A percentile compares a stretch with the other conserved stretches of the same genome.
Evolutionary conservation across 23 tunicate species (phyloP).

Genomic region (Oikopleura albicans): DNA sequence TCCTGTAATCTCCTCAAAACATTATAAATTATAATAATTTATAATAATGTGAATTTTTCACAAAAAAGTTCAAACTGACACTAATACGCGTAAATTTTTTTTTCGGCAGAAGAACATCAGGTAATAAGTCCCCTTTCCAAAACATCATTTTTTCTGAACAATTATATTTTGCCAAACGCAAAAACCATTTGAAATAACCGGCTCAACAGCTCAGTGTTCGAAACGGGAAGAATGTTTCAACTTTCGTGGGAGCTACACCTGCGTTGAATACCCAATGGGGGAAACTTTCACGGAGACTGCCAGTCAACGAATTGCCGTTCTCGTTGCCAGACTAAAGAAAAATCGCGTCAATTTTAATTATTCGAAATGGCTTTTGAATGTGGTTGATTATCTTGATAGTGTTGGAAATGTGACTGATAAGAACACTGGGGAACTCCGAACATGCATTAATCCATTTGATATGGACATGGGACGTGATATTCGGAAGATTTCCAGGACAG

Average conservation of each 20-base stretch:
- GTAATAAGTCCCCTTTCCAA: no score
- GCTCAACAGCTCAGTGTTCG: background rate
- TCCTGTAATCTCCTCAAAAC: no score
- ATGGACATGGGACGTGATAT: background rate
- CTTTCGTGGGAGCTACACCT: background rate
- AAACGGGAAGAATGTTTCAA: background rate
- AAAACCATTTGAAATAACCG: no score
- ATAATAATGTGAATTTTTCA: no score
- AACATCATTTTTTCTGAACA: no score
- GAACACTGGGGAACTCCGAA: background rate
- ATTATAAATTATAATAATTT: no score
- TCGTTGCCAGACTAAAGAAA: background rate
- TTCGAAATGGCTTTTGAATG: background rate
- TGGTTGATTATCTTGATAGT: background rate
- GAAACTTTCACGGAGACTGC: background rate
- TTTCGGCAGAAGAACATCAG: no score
- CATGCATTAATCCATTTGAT: background rate
- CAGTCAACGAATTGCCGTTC: slow-evolving; percentile 2
- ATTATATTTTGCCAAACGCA: no score
- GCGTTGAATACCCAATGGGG: background rate
- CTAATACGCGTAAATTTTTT: no score
- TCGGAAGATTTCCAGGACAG: background rate
- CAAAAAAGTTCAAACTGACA: no score
- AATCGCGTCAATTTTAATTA: background rate
- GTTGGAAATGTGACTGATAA: background rate